A percentile compares a stretch with the other conserved stretches of the same genome.
Conservation (phyloP, 1,140 invertebrate species). For the Pygmarrhopalites habei region DNA sequence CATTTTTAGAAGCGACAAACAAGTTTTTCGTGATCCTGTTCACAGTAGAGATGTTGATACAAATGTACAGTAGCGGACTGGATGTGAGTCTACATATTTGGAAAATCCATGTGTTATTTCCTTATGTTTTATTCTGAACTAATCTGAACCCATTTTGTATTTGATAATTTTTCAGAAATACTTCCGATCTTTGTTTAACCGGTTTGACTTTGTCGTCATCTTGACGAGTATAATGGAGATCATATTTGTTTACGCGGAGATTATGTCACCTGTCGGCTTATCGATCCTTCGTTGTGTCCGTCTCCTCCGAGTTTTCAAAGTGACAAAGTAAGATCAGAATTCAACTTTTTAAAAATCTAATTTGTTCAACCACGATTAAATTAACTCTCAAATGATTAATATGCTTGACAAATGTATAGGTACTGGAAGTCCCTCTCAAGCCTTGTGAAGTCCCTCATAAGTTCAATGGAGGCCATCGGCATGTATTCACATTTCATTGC, state of each 20-base stretch:
- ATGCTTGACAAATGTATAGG: constrained; percentile 54
- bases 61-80: constrained; percentile 99
- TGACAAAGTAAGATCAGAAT: constrained; percentile 60
- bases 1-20: no score
- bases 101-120: not conserved
- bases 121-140: not conserved
- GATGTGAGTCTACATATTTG: constrained; percentile 61
- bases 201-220: constrained; percentile 95
- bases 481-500: no score
- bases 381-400: no score
- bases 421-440: constrained; percentile 98
- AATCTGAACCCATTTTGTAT: no score
- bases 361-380: no score
- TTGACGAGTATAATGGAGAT: constrained; percentile 95
- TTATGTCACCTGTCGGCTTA: constrained; percentile 85
- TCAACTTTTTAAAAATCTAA: no score
- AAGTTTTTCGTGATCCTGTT: constrained; percentile 96
- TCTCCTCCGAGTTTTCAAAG: constrained; percentile 93
- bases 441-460: constrained; percentile 79
- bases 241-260: constrained; percentile 59
- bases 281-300: constrained; percentile 94
- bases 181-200: constrained; percentile 92
- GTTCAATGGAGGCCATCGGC: constrained; percentile 59
- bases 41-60: constrained; percentile 96
- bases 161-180: constrained; percentile 76